Percentiles rank a stretch among this genome's conserved stretches.
These are phyloP conservation scores for Delphinapterus leucas DNA, from an alignment of 2,113 vertebrate species.

Conservation along the genomic window DNA sequence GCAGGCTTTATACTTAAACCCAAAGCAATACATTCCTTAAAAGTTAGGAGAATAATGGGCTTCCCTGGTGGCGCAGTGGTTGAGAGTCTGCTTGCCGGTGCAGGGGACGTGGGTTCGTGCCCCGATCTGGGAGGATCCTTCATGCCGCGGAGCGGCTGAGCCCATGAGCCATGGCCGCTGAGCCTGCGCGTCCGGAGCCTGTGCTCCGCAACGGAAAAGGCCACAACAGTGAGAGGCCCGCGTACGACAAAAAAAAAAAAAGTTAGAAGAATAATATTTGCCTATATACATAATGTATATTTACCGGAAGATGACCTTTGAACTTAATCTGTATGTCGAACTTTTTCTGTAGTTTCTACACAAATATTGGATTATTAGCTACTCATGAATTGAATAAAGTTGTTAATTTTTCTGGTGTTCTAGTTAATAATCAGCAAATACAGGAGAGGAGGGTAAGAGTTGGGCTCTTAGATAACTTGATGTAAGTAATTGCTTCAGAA, in stretches of 20 bases:
- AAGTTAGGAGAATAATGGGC: neutral
- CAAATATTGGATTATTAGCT: neutral
- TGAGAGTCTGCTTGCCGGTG: no score
- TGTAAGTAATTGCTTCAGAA: neutral
- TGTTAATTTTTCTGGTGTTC: neutral
- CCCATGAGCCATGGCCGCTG: no score
- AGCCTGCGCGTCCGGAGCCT: no score
- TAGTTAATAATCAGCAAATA: neutral
- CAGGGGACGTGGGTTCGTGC: no score
- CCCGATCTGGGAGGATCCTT: rapidly evolving
- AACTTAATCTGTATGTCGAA: neutral
- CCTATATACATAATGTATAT: neutral
- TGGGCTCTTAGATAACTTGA: neutral
- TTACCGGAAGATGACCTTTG: neutral
- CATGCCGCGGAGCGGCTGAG: no score
- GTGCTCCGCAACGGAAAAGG: no score
- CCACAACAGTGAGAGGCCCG: no score
- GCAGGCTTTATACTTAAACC: neutral
- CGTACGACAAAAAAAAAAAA: neutral
- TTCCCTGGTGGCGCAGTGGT: no score
- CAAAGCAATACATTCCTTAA: neutral
- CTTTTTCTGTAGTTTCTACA: neutral
- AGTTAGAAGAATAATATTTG: neutral
- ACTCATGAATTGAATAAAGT: neutral
- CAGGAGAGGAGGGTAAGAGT: neutral